Evolutionary conservation across 2,113 vertebrate genomes (phyloP).

Genomic region (Isurus oxyrinchus): DNA sequence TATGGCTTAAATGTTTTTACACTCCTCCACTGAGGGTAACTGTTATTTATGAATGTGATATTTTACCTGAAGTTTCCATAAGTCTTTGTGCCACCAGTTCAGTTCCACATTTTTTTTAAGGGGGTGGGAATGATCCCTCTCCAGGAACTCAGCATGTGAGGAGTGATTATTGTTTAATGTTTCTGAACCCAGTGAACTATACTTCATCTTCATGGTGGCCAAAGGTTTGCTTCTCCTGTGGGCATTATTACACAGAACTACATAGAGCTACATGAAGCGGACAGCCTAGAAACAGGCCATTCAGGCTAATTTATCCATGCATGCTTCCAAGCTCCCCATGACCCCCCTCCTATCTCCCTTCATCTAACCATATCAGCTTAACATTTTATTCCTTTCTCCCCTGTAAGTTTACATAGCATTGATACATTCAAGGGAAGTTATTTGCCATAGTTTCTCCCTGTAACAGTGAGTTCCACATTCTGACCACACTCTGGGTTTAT

Average conservation of each 20-base stretch:
- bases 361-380: background rate
- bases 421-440: no score
- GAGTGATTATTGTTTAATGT: background rate
- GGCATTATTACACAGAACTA: background rate
- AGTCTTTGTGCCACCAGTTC: background rate
- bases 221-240: background rate
- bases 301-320: background rate
- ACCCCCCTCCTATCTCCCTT: background rate
- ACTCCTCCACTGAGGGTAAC: background rate
- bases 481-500: background rate
- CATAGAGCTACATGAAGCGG: background rate
- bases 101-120: background rate
- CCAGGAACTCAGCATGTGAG: background rate
- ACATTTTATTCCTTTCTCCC: background rate
- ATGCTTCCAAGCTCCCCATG: background rate
- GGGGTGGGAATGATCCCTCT: background rate
- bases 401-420: background rate
- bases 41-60: background rate
- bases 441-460: background rate
- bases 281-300: background rate
- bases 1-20: background rate
- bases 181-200: background rate
- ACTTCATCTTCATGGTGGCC: background rate
- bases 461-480: background rate
- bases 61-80: background rate